Base-by-base conservation (phyloP, 2,888 invertebrate species). In the Flexamia atlantica region DNA sequence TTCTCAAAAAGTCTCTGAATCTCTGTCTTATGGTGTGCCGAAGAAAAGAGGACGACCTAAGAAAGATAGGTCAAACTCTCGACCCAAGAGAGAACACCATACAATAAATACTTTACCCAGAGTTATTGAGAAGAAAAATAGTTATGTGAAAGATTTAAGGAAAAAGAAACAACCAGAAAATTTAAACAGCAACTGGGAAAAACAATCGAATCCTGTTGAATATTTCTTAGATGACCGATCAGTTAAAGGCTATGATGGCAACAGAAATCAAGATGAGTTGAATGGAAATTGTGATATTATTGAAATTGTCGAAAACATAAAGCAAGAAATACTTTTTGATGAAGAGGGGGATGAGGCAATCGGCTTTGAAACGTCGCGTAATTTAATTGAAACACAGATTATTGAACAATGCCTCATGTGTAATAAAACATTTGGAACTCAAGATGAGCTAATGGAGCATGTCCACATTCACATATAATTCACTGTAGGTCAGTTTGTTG, bases 331-430 rank as follows among this genome's bases (percentile, higher is more conserved):
- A 14, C 28, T 12, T 28, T 64, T 30, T 17, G 28, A 57, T 5
- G 57, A 57, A 28, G 64, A 57, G 7, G 57, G 12, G 2, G 46
- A 53, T 53, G 14, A 23, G 20, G 7, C 7, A 30, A 28, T n/a
- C n/a, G n/a, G n/a, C n/a, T n/a, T n/a, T n/a, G n/a, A n/a, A n/a
- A n/a, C n/a, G n/a, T n/a, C n/a, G n/a, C n/a, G n/a, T n/a, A n/a
- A 28, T 5, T n/a, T 64, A 64, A 14, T 28, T 3, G 64, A 25
- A 25, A 23, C 57, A 12, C 9, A 28, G 3, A 17, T 30, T 64
- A 28, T 64, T 64, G 28, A 64, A 14, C 28, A 64, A 12, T 64
- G 64, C 14, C 30, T 64, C 30, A 5, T 64, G 25, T 64, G 64
- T 28, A 10, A 1, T 14, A 4, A 64, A 30, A 64, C 64, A 30